Conservation (phyloP, 2,113 vertebrate genomes). For the Terrapene triunguis region DNA sequence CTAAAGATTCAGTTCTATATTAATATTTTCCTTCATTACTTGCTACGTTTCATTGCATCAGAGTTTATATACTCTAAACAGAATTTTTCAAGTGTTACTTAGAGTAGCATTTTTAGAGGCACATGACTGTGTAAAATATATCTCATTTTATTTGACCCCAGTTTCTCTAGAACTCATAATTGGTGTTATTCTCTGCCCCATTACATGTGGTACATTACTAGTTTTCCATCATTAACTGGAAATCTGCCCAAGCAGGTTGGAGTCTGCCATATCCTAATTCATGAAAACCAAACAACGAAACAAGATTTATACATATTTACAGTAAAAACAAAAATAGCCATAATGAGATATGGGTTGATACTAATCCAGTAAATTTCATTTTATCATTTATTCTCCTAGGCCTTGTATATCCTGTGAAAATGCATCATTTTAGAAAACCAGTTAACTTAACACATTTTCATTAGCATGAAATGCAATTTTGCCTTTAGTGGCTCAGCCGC, state of each 20-base stretch:
- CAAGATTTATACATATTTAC: neutral
- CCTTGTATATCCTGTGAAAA: neutral
- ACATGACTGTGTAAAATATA: neutral
- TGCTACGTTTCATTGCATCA: neutral
- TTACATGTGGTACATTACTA: neutral
- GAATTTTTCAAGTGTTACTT: neutral
- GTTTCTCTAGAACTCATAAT: neutral
- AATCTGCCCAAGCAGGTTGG: neutral
- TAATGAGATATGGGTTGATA: neutral
- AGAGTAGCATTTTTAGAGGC: neutral
- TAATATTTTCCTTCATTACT: neutral
- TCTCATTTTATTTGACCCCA: neutral
- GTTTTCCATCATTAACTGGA: neutral
- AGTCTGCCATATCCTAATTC: neutral
- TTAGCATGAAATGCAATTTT: conserved; percentile 28
- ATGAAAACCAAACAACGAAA: conserved; percentile 16
- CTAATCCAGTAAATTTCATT: neutral
- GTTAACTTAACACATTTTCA: conserved; percentile 33
- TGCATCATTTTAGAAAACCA: conserved; percentile 5
- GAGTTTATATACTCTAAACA: neutral
- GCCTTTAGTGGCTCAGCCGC: conserved; percentile 35
- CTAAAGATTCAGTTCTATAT: neutral
- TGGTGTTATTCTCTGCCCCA: neutral
- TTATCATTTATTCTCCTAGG: neutral
- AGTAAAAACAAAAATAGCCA: neutral